Percentiles rank a stretch among this genome's conserved stretches.
Conservation (phyloP, 2,888 invertebrate species). For the Atrina japonica region DNA sequence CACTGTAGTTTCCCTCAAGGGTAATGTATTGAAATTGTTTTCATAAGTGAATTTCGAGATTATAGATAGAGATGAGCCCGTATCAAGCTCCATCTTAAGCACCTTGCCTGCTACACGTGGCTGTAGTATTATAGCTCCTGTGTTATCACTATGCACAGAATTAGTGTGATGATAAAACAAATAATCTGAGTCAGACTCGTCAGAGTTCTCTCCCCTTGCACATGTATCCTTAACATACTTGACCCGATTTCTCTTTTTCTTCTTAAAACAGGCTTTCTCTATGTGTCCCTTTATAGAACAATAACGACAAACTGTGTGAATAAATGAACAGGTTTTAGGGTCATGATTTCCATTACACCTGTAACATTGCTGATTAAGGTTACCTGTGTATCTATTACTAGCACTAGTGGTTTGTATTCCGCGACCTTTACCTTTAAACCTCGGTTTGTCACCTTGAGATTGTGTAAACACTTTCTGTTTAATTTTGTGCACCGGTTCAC, state of each 20-base stretch:
- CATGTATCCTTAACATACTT: neutral
- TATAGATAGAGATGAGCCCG: neutral
- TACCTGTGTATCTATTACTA: too few relatives aligned
- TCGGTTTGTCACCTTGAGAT: too few relatives aligned
- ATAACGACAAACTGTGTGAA: constrained; percentile 2
- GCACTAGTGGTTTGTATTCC: too few relatives aligned
- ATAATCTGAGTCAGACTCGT: neutral
- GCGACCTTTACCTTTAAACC: too few relatives aligned
- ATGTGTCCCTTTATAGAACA: constrained; percentile 11
- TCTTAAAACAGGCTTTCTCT: constrained; percentile 2
- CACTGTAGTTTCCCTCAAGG: neutral
- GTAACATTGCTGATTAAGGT: neutral
- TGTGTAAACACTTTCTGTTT: neutral
- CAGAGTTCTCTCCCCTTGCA: neutral
- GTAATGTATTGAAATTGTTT: neutral
- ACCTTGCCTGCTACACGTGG: neutral
- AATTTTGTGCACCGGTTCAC: neutral
- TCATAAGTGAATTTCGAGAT: neutral
- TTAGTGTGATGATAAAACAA: neutral
- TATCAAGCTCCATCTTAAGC: neutral
- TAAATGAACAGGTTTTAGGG: neutral
- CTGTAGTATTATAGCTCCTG: neutral
- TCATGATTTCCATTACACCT: constrained; percentile 7
- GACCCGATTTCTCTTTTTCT: neutral
- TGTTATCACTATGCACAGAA: neutral